Evolutionary conservation across 2,113 vertebrate species (phyloP), one percentile per base, ranked within the genome.

Genomic region (Megaceryle torquata): DNA sequence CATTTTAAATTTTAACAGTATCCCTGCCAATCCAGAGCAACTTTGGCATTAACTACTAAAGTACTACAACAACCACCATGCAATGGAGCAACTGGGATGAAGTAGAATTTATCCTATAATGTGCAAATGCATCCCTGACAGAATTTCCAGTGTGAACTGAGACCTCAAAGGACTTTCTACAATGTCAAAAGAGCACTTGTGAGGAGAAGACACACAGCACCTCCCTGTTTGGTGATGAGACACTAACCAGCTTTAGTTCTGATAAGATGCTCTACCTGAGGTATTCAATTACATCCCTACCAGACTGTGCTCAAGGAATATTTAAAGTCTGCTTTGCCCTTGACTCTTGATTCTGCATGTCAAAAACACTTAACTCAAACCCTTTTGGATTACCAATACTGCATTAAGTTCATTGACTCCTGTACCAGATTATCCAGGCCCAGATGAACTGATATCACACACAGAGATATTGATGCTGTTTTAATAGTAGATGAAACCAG

Each of bases 321-420:
- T 96, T 98, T 97, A 96, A 97, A 98, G 96, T 95, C 97, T 97
- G 97, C 91, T 97, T 98, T 75, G 97, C 71, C 98, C 98, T 98
- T 98, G 98, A 98, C 97, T 97, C 90, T 96, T 96, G 96, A 97
- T 97, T 97, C 97, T 93, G 94, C 94, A 92, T 97, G 98, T 98
- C 98, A 97, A 95, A 98, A 98, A 86, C 98, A 98, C 96, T 98
- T 98, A 98, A 97, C 94, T 97, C 95, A 97, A 95, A 98, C 89
- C 85, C 96, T 93, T 96, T 86, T 95, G 95, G 96, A 97, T 98
- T 96, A 97, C 96, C 96, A 97, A 94, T 96, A 96, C 97, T 86
- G 91, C 91, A 95, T 97, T 97, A 92, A 95, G 95, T 96, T 97
- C 92, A 94, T 82, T 92, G 96, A 96, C 96, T 96, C 93, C 95